Evolutionary conservation across 2,888 invertebrate species (phyloP), one percentile per base, ranked within the genome.

Genomic region (Sarcophaga rosellei): DNA sequence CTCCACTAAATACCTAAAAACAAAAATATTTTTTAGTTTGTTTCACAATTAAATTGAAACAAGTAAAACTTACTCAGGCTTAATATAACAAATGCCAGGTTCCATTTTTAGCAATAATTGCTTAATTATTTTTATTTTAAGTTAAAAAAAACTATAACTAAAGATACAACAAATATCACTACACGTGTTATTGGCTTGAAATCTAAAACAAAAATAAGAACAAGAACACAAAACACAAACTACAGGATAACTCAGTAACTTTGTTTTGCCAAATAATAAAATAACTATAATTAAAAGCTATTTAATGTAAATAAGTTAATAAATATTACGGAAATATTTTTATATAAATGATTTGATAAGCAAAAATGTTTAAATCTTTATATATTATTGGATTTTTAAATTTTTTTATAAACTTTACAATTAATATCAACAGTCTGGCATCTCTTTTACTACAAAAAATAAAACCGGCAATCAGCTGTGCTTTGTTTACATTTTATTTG

Each of bases 31-130:
- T 25, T 8, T 35, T 35, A 10, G 35, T 44, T n/a, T 70, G 10
- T 45, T 44, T 66, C 53, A 35, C 21, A 35, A 57, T 6, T 57
- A 12, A 35, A 20, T 77, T 61, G 45, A 17, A 6, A 21, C 17
- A 35, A 17, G 44, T 6, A 44, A 25, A 61, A 87, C 90, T 89
- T 86, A 92, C 92, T 92, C 90, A 69, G 89, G 87, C 87, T 93
- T 93, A 73, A 93, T 93, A 68, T 91, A 92, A 76, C 93, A 93
- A 89, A 93, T 93, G 17, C 93, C 92, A 20, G 91, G 88, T 86
- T 93, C 93, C 92, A 92, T 93, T 80, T 88, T 68, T 57, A n/a
- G 25, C 61, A 70, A 79, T 45, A 72, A 61, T 65, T 21, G n/a
- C 17, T 45, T 25, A 35, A 61, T 62, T 47, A 57, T 69, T 74